These are phyloP conservation scores for Aurelia sp. DNA, from an alignment of 30 jellyfish, hydroid and myxozoan species.

Conservation along the genomic window DNA sequence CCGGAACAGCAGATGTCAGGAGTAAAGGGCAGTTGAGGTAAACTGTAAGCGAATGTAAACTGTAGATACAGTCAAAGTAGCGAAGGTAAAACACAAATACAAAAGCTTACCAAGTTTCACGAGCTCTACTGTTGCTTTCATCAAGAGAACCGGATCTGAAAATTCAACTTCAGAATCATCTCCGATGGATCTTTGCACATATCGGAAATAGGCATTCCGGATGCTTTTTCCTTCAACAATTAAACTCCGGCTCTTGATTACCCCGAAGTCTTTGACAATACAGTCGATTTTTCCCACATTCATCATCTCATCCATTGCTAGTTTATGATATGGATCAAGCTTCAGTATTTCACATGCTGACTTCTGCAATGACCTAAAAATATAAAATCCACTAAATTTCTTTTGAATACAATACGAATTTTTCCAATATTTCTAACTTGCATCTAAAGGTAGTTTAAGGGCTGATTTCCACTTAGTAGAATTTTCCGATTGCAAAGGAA, in stretches of 20 bases:
- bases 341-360: constrained; percentile 51
- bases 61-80: too few species aligned
- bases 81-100: background rate
- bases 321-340: constrained; percentile 57
- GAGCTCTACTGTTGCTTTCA: background rate
- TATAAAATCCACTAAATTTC: too few species aligned
- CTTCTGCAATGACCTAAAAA: too few species aligned
- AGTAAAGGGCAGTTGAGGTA: too few species aligned
- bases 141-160: constrained; percentile 25
- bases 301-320: constrained; percentile 47
- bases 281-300: constrained; percentile 50
- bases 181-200: constrained; percentile 49
- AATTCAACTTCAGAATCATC: constrained; percentile 39
- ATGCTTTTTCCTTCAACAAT: constrained; percentile 15
- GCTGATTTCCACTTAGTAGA: too few species aligned
- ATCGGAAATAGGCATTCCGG: constrained; percentile 25
- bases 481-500: too few species aligned
- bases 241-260: constrained; percentile 5
- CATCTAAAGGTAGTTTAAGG: too few species aligned
- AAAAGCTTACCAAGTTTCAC: constrained; percentile 23
- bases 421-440: too few species aligned
- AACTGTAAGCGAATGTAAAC: too few species aligned
- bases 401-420: too few species aligned
- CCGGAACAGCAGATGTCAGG: too few species aligned
- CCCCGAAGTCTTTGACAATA: constrained; percentile 18